Evolutionary conservation across 2,888 invertebrate genomes (phyloP), one percentile per base, ranked within the genome.

Genomic region (Nudaria mundana): DNA sequence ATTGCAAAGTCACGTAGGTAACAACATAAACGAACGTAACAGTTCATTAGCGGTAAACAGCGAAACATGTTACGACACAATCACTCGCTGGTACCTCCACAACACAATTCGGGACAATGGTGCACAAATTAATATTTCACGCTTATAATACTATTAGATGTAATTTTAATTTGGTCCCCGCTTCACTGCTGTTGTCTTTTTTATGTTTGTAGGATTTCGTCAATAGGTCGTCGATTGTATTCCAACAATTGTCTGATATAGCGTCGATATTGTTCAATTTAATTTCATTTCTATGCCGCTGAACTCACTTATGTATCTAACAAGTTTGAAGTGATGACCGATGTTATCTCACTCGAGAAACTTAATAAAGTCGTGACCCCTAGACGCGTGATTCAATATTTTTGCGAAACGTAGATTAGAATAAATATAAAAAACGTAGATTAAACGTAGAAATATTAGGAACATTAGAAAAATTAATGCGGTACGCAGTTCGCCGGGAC

Each of bases 111-210:
- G 37, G 73, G 69, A 85, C 86, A 86, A 86, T 83, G 71, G 68
- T 62, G 47, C 52, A 65, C 73, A 84, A 85, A 86, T 86, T 85
- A 85, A 81, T 83, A 84, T 81, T 80, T 79, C 80, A 82, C 80
- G 81, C 78, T 67, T 75, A 73, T 77, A 76, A 76, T 66, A 66
- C 68, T 69, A 76, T 73, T 77, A 75, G 56, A 71, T 68, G 73
- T 79, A 72, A 76, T 83, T 84, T 81, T 81, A 81, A 82, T 83
- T 83, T 80, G 56, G 64, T 65, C 65, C 67, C 56, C 75, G 62
- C 75, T 69, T 69, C 66, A 46, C 15, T 39, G 52, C 55, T 48
- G 49, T 59, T 58, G 54, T 59, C 50, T 50, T 54, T 76, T 77
- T 67, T 33, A 44, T 73, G 66, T 76, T 76, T 79, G 71, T 74